A percentile compares a stretch with the other conserved stretches of the same genome.
These are phyloP conservation scores for Fragum sueziense DNA, from an alignment of 2,888 invertebrate species.

Conservation along the genomic window DNA sequence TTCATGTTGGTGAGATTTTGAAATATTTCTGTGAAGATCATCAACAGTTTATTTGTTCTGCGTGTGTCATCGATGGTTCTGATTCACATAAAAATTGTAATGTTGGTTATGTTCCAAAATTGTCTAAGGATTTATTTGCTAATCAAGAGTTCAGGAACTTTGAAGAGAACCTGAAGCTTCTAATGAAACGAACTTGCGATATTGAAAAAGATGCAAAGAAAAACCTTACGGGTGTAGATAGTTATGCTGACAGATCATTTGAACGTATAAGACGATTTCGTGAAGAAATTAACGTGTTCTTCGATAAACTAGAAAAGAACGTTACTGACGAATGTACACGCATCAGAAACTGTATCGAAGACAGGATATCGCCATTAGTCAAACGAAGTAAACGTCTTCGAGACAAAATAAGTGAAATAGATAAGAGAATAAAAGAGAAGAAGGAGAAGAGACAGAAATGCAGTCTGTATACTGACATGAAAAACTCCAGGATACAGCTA, in stretches of 20 bases:
- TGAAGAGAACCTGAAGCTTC: neutral
- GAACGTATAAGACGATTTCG: neutral
- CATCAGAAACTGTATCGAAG: neutral
- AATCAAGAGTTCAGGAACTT: neutral
- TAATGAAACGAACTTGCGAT: neutral
- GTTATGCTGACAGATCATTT: neutral
- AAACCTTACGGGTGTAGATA: neutral
- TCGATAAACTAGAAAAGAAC: neutral
- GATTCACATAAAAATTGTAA: slow-evolving; percentile 23
- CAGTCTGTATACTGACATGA: neutral
- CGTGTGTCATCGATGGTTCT: too few species aligned
- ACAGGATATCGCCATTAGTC: neutral
- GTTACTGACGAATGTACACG: neutral
- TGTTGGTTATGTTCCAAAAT: neutral
- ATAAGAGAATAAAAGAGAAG: neutral
- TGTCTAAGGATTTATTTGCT: neutral
- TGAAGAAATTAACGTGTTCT: neutral
- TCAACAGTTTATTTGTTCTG: too few species aligned
- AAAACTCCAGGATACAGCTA: neutral
- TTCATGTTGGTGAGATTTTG: too few species aligned
- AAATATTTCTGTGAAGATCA: too few species aligned
- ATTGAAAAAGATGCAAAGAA: neutral
- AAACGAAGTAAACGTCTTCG: neutral
- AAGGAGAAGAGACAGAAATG: neutral
- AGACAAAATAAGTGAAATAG: neutral